Conservation (phyloP, 1,140 invertebrate species). For the Drosophila paulistorum region DNA sequence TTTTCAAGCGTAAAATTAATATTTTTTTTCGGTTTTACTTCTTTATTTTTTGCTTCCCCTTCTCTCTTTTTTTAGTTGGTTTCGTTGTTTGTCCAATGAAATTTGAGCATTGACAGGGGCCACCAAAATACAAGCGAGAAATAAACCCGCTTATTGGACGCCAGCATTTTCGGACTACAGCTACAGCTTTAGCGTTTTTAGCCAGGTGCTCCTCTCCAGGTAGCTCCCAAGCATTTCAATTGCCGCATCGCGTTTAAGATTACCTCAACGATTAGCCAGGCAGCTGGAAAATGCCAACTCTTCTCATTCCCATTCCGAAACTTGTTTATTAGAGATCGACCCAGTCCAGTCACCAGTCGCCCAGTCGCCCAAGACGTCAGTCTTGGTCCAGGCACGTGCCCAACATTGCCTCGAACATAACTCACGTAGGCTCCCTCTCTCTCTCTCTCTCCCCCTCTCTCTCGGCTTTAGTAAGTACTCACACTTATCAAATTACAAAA, state of each 20-base stretch:
- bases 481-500: slow-evolving; percentile 36
- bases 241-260: slow-evolving; percentile 76
- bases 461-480: slow-evolving; percentile 3
- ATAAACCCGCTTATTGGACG: slow-evolving; percentile 34
- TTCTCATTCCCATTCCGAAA: slow-evolving; percentile 38
- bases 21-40: slow-evolving; percentile 22
- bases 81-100: slow-evolving; percentile 53
- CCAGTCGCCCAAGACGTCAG: slow-evolving; percentile 5
- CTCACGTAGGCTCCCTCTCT: slow-evolving; percentile 28
- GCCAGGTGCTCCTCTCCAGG: slow-evolving; percentile 43
- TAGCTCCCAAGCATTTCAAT: slow-evolving; percentile 67
- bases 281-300: slow-evolving; percentile 72
- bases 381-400: slow-evolving; percentile 38
- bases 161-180: slow-evolving; percentile 46
- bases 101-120: slow-evolving; percentile 79
- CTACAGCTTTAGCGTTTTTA: neutral
- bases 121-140: slow-evolving; percentile 26
- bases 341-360: slow-evolving; percentile 1
- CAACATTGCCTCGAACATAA: slow-evolving; percentile 19
- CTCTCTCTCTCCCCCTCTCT: neutral
- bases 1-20: slow-evolving; percentile 68
- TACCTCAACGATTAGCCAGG: slow-evolving; percentile 75
- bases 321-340: slow-evolving; percentile 69
- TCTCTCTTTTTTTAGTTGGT: neutral
- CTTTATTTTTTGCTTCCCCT: neutral